A percentile compares a stretch with the other conserved stretches of the same genome.
phyloP scores from a whole-genome alignment of 2,113 vertebrate genomes.

The Tragelaphus strepsiceros region DNA sequence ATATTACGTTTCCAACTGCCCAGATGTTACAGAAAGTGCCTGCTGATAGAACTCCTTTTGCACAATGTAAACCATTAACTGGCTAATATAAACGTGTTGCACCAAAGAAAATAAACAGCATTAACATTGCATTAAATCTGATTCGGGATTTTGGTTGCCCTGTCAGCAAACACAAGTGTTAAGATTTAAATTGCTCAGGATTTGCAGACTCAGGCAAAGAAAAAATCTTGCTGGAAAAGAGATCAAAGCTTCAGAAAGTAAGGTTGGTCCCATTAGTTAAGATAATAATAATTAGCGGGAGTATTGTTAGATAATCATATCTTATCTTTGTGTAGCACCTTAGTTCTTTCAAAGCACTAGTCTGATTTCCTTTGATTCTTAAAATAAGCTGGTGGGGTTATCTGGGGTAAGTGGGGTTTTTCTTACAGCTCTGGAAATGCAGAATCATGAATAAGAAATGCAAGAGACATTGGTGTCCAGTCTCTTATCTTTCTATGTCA shows the following conservation, averaged over 20 bases:
- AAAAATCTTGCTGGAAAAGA: background rate
- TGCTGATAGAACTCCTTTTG: slow-evolving; percentile 58
- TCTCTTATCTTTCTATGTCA: background rate
- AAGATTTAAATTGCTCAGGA: slow-evolving; percentile 51
- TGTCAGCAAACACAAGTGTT: slow-evolving; percentile 64
- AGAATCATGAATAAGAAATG: background rate
- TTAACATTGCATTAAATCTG: slow-evolving; percentile 55
- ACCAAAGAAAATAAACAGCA: slow-evolving; percentile 65
- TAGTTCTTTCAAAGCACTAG: background rate
- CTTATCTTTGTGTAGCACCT: background rate
- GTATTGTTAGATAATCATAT: background rate
- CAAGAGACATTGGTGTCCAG: background rate
- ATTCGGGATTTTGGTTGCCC: slow-evolving; percentile 48
- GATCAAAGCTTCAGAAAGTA: background rate
- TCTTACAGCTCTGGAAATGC: background rate
- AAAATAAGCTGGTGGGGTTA: background rate
- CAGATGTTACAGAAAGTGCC: slow-evolving; percentile 50
- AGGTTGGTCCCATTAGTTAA: background rate
- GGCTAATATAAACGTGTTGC: slow-evolving; percentile 60
- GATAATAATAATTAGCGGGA: background rate
- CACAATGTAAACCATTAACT: slow-evolving; percentile 53
- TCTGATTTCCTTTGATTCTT: slow-evolving; percentile 26
- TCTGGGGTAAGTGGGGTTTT: background rate
- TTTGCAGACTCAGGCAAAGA: slow-evolving; percentile 61
- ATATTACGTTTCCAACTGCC: slow-evolving; percentile 77